A percentile compares a stretch with the other conserved stretches of the same genome.
phyloP scores from a whole-genome alignment of 2,113 vertebrate species.

The Cynoglossus semilaevis region DNA sequence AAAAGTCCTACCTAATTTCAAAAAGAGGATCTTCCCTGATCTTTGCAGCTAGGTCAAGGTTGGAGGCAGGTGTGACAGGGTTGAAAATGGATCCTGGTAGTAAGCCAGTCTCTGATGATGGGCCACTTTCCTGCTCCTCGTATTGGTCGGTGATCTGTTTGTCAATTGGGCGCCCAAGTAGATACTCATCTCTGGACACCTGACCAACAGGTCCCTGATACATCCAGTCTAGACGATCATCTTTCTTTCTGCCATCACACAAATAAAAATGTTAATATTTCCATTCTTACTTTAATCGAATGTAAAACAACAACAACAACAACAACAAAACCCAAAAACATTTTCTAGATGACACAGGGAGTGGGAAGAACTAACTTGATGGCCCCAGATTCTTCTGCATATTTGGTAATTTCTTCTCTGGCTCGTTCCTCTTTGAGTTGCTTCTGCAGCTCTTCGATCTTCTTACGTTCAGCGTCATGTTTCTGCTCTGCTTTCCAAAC shows the following conservation, averaged over 20 bases:
- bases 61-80: conserved; percentile 77
- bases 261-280: neutral
- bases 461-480: conserved; percentile 88
- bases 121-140: conserved; percentile 84
- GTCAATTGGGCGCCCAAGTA: conserved; percentile 91
- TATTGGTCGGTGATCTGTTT: conserved; percentile 89
- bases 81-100: conserved; percentile 93
- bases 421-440: conserved; percentile 91
- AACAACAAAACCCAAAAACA: no score
- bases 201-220: conserved; percentile 92
- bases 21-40: conserved; percentile 96
- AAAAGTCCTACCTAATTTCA: conserved; percentile 81
- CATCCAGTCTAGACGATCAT: conserved; percentile 98
- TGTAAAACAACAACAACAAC: no score
- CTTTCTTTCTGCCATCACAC: conserved; percentile 80
- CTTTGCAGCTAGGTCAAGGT: conserved; percentile 91
- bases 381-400: conserved; percentile 85
- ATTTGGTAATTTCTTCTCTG: conserved; percentile 91
- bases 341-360: no score
- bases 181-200: conserved; percentile 93
- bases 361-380: conserved; percentile 77
- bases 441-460: conserved; percentile 96
- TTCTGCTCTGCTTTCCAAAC: conserved; percentile 99
- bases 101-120: conserved; percentile 86
- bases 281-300: no score